These are phyloP conservation scores for Pitta sordida DNA, from an alignment of 2,113 vertebrate genomes.

Conservation along the genomic window DNA sequence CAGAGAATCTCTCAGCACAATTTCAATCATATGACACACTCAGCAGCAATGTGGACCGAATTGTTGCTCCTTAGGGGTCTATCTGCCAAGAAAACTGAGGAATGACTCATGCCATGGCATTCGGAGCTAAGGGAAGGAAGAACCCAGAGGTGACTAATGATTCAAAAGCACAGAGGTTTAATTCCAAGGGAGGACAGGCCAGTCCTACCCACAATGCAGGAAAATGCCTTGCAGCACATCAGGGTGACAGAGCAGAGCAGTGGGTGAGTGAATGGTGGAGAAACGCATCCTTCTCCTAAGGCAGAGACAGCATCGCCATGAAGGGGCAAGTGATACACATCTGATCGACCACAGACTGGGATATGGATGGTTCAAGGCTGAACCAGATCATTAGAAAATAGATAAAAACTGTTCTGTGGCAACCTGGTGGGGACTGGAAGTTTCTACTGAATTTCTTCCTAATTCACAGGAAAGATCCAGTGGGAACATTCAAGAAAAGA, in stretches of 20 bases:
- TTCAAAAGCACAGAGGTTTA: neutral
- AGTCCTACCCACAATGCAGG: neutral
- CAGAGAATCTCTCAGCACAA: neutral
- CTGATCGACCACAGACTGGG: neutral
- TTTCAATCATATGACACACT: slow-evolving; percentile 21
- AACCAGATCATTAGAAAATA: neutral
- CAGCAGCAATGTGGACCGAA: neutral
- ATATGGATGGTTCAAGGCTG: neutral
- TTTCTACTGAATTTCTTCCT: neutral
- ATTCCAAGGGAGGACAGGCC: neutral
- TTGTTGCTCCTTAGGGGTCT: slow-evolving; percentile 27
- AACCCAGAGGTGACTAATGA: neutral
- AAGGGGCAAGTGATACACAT: neutral
- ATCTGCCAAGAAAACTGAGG: slow-evolving; percentile 25
- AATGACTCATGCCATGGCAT: neutral
- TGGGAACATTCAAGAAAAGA: neutral
- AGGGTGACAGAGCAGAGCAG: neutral
- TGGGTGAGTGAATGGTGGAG: neutral
- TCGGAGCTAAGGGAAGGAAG: neutral
- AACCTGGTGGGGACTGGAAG: neutral
- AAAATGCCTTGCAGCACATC: neutral
- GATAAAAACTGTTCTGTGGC: neutral
- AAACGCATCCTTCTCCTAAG: neutral
- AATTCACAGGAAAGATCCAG: neutral
- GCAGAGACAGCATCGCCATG: neutral